A percentile compares a stretch with the other conserved stretches of the same genome.
These are phyloP conservation scores for Sylvilagus floridanus DNA, from an alignment of 2,797 vertebrate genomes.

Conservation along the genomic window DNA sequence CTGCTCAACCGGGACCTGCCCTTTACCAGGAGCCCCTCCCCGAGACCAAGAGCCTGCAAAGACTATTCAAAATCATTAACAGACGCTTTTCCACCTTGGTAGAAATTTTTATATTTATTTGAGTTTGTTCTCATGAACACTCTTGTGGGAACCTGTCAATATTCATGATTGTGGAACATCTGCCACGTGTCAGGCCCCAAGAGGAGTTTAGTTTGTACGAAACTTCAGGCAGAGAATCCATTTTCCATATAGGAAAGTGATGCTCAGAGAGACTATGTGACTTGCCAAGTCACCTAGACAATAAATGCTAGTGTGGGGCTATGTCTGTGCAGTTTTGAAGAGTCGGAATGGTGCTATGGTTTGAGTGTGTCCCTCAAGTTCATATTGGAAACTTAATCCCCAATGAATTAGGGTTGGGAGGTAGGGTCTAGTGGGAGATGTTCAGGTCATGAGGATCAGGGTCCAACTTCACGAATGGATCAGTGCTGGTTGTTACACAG, in stretches of 20 bases:
- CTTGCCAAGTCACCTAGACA: background rate
- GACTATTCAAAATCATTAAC: background rate
- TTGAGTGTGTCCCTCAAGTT: background rate
- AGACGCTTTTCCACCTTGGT: no score
- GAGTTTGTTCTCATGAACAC: background rate
- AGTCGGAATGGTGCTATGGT: background rate
- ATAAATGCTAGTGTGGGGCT: background rate
- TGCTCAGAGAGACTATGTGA: background rate
- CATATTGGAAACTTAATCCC: no score
- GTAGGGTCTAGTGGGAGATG: background rate
- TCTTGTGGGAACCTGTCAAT: background rate
- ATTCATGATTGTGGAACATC: background rate
- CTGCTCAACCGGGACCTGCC: background rate
- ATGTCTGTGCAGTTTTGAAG: background rate
- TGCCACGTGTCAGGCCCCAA: no score
- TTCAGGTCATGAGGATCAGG: background rate
- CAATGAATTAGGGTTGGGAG: background rate
- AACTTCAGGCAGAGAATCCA: background rate
- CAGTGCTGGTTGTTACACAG: background rate
- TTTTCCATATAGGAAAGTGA: conserved; percentile 13
- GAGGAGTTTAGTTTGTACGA: background rate
- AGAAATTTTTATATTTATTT: no score
- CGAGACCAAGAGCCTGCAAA: background rate
- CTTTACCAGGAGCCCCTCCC: background rate
- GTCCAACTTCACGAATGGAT: background rate